Conservation (phyloP, 2,113 vertebrate species). For the Corythoichthys haematopterus region DNA sequence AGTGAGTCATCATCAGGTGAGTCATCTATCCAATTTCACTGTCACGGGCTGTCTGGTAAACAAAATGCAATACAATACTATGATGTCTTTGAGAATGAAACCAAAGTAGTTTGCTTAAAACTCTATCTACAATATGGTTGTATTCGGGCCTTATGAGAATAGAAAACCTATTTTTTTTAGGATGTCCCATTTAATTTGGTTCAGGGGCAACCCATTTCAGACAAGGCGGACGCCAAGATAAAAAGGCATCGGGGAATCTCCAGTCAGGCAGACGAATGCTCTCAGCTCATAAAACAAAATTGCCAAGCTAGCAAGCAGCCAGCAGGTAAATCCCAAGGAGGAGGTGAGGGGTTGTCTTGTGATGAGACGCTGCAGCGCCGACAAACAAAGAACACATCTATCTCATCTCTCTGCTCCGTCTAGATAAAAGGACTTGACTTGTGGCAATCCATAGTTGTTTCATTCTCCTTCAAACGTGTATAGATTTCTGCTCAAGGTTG, state of each 20-base stretch:
- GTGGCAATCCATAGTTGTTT: slow-evolving; percentile 5
- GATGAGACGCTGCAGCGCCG: neutral
- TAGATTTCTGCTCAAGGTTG: slow-evolving; percentile 2
- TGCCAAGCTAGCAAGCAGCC: neutral
- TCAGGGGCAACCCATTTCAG: neutral
- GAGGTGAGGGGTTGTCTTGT: neutral
- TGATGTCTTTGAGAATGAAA: neutral
- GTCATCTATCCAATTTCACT: too few species aligned
- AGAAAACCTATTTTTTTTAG: neutral
- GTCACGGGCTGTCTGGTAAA: too few species aligned
- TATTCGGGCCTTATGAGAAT: neutral
- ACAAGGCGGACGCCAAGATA: neutral
- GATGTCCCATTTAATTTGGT: slow-evolving; percentile 1
- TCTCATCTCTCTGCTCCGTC: neutral
- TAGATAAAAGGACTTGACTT: neutral
- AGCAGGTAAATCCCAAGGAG: slow-evolving; percentile 8
- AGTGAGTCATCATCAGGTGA: too few species aligned
- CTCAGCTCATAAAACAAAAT: neutral
- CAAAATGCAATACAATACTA: too few species aligned
- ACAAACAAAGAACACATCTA: slow-evolving; percentile 8
- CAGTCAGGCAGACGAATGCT: neutral
- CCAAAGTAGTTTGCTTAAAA: neutral
- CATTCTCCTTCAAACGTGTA: neutral
- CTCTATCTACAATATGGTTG: neutral
- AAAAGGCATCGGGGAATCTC: neutral